Percentiles rank a stretch among this genome's conserved stretches.
phyloP scores from a whole-genome alignment of 2,797 vertebrate genomes.

The Rhinatrema bivittatum region DNA sequence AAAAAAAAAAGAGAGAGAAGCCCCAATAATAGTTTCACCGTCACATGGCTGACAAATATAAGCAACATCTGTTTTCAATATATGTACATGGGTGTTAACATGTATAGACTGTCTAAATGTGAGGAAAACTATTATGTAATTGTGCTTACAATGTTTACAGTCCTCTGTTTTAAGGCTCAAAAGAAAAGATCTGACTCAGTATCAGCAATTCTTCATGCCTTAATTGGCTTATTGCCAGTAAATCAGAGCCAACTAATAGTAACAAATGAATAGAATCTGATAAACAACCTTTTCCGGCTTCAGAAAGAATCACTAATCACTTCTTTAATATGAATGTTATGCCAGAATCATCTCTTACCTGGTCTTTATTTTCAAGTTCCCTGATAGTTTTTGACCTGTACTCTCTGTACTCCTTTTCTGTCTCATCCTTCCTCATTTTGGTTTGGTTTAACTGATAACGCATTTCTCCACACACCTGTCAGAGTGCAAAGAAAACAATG shows the following conservation, averaged over 20 bases:
- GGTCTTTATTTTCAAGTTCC: constrained; percentile 73
- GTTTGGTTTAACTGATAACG: constrained; percentile 77
- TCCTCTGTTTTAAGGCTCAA: no score
- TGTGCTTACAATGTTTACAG: no score
- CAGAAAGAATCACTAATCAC: constrained; percentile 23
- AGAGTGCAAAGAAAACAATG: constrained; percentile 46
- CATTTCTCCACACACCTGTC: constrained; percentile 81
- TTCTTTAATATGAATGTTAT: constrained; percentile 31
- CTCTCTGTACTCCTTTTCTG: constrained; percentile 79
- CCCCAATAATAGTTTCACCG: no score
- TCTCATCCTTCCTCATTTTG: constrained; percentile 81
- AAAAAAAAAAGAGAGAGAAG: no score
- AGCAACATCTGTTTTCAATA: no score
- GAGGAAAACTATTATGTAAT: no score
- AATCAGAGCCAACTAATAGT: constrained; percentile 35
- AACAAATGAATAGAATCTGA: constrained; percentile 34
- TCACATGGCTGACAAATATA: no score
- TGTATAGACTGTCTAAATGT: no score
- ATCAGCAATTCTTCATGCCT: constrained; percentile 44
- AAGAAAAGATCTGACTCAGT: no score
- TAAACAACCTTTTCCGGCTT: constrained; percentile 34
- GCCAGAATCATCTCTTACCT: constrained; percentile 70
- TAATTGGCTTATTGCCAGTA: constrained; percentile 32
- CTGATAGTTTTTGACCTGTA: constrained; percentile 68
- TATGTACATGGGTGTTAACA: no score